Percentiles rank a stretch among this genome's conserved stretches.
These are phyloP conservation scores for Caenorhabditis doughertyi DNA, from an alignment of 2,888 invertebrate genomes.

Conservation along the genomic window DNA sequence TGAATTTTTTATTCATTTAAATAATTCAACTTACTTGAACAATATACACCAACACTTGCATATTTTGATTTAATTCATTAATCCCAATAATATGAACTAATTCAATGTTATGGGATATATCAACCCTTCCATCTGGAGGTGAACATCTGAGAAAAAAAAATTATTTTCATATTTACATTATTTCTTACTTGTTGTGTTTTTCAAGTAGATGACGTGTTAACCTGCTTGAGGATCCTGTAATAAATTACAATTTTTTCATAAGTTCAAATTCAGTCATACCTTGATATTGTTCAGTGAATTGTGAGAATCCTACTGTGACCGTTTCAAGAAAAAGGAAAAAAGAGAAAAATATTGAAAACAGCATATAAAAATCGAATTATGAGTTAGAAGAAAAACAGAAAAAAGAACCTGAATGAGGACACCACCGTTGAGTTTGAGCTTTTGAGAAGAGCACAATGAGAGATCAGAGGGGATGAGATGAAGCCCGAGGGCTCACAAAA, in stretches of 20 bases:
- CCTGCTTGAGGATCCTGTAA: constrained; percentile 51
- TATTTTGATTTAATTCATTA: constrained; percentile 76
- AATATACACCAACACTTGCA: constrained; percentile 76
- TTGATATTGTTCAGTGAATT: constrained; percentile 58
- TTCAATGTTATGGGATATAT: constrained; percentile 75
- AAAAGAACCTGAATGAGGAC: constrained; percentile 34
- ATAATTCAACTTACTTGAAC: constrained; percentile 65
- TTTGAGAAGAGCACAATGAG: constrained; percentile 56
- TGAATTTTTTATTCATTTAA: not conserved
- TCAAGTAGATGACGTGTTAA: constrained; percentile 68
- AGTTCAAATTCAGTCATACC: constrained; percentile 26
- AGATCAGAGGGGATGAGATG: constrained; percentile 54
- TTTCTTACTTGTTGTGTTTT: constrained; percentile 69
- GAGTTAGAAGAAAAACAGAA: not conserved
- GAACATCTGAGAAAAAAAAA: constrained; percentile 65
- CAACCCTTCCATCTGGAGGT: constrained; percentile 76
- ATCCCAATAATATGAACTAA: constrained; percentile 76
- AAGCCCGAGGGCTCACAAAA: constrained; percentile 44
- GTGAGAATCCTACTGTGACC: constrained; percentile 49
- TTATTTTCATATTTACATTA: not conserved
- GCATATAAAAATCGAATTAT: constrained; percentile 19
- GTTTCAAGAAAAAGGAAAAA: constrained; percentile 35
- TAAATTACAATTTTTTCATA: not conserved
- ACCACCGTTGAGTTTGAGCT: constrained; percentile 43
- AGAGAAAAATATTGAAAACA: constrained; percentile 19